Evolutionary conservation across 1,140 invertebrate genomes (phyloP), one percentile per base, ranked within the genome.

Genomic region (Drosophila hydei): DNA sequence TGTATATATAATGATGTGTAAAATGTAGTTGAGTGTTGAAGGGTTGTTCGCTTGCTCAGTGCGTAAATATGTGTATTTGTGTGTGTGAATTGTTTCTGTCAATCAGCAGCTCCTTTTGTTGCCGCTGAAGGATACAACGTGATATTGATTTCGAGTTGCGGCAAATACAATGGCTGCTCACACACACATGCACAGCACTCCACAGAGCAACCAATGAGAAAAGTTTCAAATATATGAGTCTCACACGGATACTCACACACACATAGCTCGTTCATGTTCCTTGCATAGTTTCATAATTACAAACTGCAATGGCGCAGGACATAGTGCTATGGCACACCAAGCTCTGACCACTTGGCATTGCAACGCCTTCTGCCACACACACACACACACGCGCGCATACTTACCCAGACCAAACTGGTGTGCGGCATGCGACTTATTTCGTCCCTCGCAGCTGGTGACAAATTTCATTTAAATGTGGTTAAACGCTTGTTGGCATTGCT

Each of bases 21-120:
- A 88, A 87, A 87, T 87, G 81, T 87, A 87, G 81, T 87, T 88
- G 83, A 88, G 83, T 88, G 81, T 87, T 81, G 78, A 87, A 87
- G 81, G 81, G 81, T 88, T 87, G 81, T 83, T 87, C 70, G 70
- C 42, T 58, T 69, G 56, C 73, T 36, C 42, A 51, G 8, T 36
- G 7, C 38, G 16, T 8, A 9, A 61, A 33, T 43, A 30, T 73
- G 25, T 63, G 59, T 16, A 38, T 45, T 52, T 52, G 52, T 50
- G 54, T 65, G 51, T 54, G 55, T 67, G 83, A 87, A 88, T 87
- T 87, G 81, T 87, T 87, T 87, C 81, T 87, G 81, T 87, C 81
- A 87, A 87, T 87, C 83, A 87, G 77, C 81, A 69, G 81, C 75
- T 88, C 80, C 81, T 88, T 84, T 87, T 87, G 77, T 87, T 87